Evolutionary conservation across 2,888 invertebrate species (phyloP).

Genomic region (Callyntrura guangdongensis): DNA sequence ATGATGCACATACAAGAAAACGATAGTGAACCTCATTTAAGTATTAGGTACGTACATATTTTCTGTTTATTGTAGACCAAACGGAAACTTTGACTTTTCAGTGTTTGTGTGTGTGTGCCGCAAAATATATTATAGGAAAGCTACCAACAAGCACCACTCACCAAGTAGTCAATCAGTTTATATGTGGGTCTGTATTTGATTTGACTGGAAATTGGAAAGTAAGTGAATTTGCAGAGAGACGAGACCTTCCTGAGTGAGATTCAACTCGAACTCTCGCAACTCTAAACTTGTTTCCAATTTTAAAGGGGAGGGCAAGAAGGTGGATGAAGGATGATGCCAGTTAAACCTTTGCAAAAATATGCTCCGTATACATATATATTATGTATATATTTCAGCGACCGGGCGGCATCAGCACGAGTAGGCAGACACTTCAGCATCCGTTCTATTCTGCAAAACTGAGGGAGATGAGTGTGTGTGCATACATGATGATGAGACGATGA

Average conservation of each 20-base stretch:
- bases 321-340: constrained; percentile 9
- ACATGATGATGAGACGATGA: constrained; percentile 15
- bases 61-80: not conserved
- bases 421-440: not conserved
- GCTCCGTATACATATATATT: not conserved
- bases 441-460: not conserved
- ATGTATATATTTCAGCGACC: not conserved
- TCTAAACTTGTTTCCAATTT: constrained; percentile 55
- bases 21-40: no score
- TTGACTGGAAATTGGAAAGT: constrained; percentile 47
- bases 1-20: not conserved
- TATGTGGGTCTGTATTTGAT: not conserved
- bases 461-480: not conserved
- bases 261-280: constrained; percentile 20
- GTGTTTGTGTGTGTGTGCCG: not conserved
- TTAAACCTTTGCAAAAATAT: not conserved
- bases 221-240: constrained; percentile 38
- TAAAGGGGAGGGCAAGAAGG: not conserved
- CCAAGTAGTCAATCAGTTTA: not conserved
- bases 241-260: constrained; percentile 16
- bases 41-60: no score
- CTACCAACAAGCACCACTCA: constrained; percentile 2
- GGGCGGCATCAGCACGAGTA: not conserved
- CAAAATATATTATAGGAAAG: not conserved
- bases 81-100: not conserved